phyloP scores from a whole-genome alignment of 2,113 vertebrate genomes.

The Oenanthe oenanthe region DNA sequence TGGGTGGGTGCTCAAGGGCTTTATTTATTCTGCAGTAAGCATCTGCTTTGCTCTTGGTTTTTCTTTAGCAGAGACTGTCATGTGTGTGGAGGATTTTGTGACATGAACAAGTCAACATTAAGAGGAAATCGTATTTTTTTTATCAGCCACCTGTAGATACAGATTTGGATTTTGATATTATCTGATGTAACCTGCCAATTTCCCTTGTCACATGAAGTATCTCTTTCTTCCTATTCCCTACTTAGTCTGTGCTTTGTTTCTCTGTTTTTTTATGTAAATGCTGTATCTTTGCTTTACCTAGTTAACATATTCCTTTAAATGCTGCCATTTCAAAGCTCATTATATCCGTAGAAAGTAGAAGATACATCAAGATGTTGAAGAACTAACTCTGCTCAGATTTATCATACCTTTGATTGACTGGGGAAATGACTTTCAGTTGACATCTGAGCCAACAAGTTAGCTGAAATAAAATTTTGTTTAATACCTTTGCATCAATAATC shows the following conservation, averaged over 20 bases:
- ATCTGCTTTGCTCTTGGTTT: background rate
- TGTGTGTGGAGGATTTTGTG: background rate
- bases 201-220: background rate
- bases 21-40: background rate
- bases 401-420: conserved; percentile 81
- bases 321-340: conserved; percentile 51
- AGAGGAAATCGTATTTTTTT: background rate
- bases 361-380: conserved; percentile 59
- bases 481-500: conserved; percentile 87
- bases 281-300: background rate
- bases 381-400: conserved; percentile 75
- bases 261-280: background rate
- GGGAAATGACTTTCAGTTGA: conserved; percentile 86
- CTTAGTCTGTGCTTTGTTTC: background rate
- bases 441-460: conserved; percentile 86
- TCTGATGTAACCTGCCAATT: background rate
- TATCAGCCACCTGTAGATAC: background rate
- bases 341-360: conserved; percentile 57
- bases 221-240: background rate
- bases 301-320: conserved; percentile 51
- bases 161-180: conserved; percentile 7
- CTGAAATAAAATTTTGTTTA: conserved; percentile 88
- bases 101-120: background rate
- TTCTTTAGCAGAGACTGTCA: background rate
- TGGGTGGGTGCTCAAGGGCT: background rate